phyloP scores from a whole-genome alignment of 2,113 vertebrate genomes.

The Sceloporus tristichus region DNA sequence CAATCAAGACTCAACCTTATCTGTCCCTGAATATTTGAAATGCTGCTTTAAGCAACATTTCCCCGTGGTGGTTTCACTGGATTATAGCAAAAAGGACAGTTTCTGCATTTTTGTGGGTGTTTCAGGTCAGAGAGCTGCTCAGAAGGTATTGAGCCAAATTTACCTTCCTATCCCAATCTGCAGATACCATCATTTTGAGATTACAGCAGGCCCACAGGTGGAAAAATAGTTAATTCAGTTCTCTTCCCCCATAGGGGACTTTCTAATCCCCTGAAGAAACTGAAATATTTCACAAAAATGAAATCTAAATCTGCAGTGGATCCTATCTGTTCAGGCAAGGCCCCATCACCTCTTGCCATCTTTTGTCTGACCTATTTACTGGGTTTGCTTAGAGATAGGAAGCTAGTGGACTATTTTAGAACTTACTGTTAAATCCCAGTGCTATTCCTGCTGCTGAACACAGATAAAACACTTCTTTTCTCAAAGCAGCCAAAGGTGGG shows the following conservation, averaged over 20 bases:
- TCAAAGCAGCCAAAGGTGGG: not conserved
- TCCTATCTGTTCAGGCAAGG: constrained; percentile 35
- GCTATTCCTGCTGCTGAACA: constrained; percentile 24
- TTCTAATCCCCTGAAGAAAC: constrained; percentile 38
- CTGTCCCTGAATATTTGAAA: constrained; percentile 18
- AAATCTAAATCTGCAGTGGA: constrained; percentile 37
- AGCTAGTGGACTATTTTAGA: constrained; percentile 16
- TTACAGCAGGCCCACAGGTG: constrained; percentile 32
- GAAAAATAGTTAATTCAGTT: constrained; percentile 43
- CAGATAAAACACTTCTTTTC: constrained; percentile 30
- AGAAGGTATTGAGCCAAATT: constrained; percentile 39
- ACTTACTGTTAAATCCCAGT: constrained; percentile 31
- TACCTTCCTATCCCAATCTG: constrained; percentile 25
- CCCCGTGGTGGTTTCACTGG: not conserved
- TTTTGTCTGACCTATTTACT: constrained; percentile 35
- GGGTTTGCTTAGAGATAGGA: constrained; percentile 21
- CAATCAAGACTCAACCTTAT: not conserved
- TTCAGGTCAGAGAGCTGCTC: constrained; percentile 28
- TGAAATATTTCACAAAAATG: constrained; percentile 29
- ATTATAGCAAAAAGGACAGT: constrained; percentile 16
- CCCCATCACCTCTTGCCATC: constrained; percentile 38
- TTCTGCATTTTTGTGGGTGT: constrained; percentile 16
- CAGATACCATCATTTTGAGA: constrained; percentile 48
- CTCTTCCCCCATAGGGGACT: constrained; percentile 26
- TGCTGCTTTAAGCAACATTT: constrained; percentile 24